phyloP scores from a whole-genome alignment of 1,140 invertebrate species.

The Thalassaphorura encarpata region DNA sequence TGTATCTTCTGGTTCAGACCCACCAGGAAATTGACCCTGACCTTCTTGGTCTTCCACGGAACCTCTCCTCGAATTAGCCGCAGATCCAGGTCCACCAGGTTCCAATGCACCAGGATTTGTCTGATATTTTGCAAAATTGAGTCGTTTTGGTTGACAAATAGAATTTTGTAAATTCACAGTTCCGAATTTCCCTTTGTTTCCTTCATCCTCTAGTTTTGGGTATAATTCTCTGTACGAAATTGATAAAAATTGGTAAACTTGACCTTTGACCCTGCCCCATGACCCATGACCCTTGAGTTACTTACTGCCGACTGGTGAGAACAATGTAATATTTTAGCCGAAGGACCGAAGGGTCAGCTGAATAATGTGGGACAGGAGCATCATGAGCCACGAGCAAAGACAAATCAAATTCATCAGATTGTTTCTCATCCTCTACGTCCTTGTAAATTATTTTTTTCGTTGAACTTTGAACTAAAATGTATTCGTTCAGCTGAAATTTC shows the following conservation, averaged over 20 bases:
- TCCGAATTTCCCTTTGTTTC: conserved; percentile 52
- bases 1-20: no score
- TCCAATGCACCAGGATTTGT: no score
- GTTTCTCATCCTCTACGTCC: conserved; percentile 46
- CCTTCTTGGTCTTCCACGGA: no score
- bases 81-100: no score
- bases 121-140: no score
- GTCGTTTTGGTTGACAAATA: no score
- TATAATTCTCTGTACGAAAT: conserved; percentile 48
- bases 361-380: conserved; percentile 13
- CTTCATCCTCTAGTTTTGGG: conserved; percentile 53
- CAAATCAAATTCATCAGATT: conserved; percentile 58
- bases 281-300: background rate
- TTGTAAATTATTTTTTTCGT: conserved; percentile 49
- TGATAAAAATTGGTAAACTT: background rate
- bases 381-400: conserved; percentile 55
- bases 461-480: conserved; percentile 51
- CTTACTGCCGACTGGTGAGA: conserved; percentile 51
- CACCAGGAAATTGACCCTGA: no score
- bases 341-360: conserved; percentile 41
- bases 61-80: no score
- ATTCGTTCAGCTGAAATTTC: conserved; percentile 38
- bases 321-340: conserved; percentile 62
- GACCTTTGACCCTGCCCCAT: background rate
- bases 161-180: conserved; percentile 46